Evolutionary conservation across 2,113 vertebrate genomes (phyloP).

Genomic region (Progne subis): DNA sequence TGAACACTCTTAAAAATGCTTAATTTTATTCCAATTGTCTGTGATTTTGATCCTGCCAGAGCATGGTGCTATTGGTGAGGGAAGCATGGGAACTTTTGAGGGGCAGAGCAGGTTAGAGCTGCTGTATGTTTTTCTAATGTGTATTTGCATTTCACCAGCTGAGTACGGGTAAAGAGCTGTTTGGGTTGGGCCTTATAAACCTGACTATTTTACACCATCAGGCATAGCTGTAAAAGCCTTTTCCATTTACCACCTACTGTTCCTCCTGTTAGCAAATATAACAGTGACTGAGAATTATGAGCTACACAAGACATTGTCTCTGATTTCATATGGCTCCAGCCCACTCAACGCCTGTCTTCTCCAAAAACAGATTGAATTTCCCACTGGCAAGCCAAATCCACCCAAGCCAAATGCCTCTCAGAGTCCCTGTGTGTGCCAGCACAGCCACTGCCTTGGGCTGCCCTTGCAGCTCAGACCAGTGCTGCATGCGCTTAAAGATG

Average conservation of each 20-base stretch:
- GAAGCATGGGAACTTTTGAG: background rate
- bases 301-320: background rate
- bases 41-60: background rate
- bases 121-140: background rate
- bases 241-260: background rate
- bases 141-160: background rate
- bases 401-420: background rate
- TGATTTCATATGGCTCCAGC: background rate
- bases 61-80: background rate
- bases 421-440: background rate
- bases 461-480: background rate
- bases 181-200: background rate
- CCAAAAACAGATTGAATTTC: background rate
- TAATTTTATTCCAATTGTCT: background rate
- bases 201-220: background rate
- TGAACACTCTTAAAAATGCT: background rate
- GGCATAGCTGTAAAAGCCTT: background rate
- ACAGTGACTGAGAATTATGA: background rate
- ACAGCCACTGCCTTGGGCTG: fast-evolving
- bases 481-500: background rate
- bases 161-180: background rate
- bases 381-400: background rate
- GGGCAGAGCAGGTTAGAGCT: background rate
- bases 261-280: background rate
- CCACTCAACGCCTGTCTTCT: background rate